phyloP scores from a whole-genome alignment of 1,140 invertebrate genomes.

The Brachionus koreanus region DNA sequence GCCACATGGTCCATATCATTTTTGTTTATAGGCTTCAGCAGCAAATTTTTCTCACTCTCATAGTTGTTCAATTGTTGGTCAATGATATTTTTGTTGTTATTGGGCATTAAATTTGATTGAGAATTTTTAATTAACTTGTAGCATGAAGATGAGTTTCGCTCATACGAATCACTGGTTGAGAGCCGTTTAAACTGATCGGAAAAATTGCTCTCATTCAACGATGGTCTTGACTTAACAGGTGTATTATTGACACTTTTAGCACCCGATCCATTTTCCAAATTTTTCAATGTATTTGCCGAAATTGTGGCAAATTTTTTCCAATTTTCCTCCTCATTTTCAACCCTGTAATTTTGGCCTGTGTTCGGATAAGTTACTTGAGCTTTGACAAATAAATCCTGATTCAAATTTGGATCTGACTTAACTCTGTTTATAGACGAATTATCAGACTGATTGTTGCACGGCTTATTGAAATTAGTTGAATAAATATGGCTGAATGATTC shows the following conservation, averaged over 20 bases:
- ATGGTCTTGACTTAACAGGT: not conserved
- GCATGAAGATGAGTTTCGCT: not conserved
- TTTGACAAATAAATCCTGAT: not conserved
- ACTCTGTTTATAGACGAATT: not conserved
- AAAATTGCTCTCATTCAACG: not conserved
- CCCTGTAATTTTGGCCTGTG: not conserved
- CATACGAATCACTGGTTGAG: not conserved
- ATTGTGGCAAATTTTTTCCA: slow-evolving; percentile 37
- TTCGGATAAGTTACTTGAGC: not conserved
- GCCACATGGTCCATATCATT: not conserved
- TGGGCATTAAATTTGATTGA: slow-evolving; percentile 11
- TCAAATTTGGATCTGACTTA: slow-evolving; percentile 24
- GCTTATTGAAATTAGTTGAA: slow-evolving; percentile 28
- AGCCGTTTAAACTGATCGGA: not conserved
- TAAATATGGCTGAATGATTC: slow-evolving; percentile 22
- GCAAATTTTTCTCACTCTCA: not conserved
- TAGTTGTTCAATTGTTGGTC: not conserved
- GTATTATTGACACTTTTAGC: slow-evolving; percentile 11
- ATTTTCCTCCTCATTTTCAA: not conserved
- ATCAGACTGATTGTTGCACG: not conserved
- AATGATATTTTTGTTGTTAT: not conserved
- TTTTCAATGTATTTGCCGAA: slow-evolving; percentile 15
- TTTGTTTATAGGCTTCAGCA: not conserved
- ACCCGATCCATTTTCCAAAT: not conserved
- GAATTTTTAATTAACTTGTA: slow-evolving; percentile 34